Base-by-base conservation (phyloP, 2,113 vertebrate genomes). In the Calyptomena viridis region DNA sequence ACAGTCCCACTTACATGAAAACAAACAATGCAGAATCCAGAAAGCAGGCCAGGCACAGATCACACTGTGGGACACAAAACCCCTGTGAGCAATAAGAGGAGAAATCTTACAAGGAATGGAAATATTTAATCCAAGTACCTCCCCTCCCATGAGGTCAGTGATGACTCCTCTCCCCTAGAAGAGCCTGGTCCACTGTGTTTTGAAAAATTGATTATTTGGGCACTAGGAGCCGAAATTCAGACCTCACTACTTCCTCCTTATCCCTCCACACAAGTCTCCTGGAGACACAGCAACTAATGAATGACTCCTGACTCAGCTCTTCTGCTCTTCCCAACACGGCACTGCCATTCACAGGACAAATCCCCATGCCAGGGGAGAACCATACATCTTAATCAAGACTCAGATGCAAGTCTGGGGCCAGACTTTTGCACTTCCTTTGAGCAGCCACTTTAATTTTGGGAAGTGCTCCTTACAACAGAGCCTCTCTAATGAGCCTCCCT, bases 341-440 rank as follows among this genome's bases (percentile, higher is more conserved):
- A 10, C 55, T 80, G 25, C 49, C 71, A 59, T 73, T 95, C 84
- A 69, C 55, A 39, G 90, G 66, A n/a, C 89, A 93, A 85, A 90
- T 60, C 84, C 76, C 87, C 8, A 2, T 79, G 22, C 68, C 60
- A 20, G 60, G 78, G 58, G 58, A 91, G 53, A 82, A 15, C 69
- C 87, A 79, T 78, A 87, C 66, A 68, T 96, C 95, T 96, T 75
- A 81, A 95, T 95, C 91, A 94, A 60, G 78, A 76, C 71, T 56
- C 30, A 8, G 49, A 78, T 50, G 81, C 40, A 31, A 79, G 78
- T 58, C 84, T 40, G 67, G 73, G 87, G 81, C 89, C 87, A 95
- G 91, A 95, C 91, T 97, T 85, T 39, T 78, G 93, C 93, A 64
- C 89, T 89, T 72, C 89, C 91, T 96, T 93, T 91, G 67, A 94